Conservation (phyloP, 30 jellyfish, hydroid and myxozoan species). For the Pelagia noctiluca region DNA sequence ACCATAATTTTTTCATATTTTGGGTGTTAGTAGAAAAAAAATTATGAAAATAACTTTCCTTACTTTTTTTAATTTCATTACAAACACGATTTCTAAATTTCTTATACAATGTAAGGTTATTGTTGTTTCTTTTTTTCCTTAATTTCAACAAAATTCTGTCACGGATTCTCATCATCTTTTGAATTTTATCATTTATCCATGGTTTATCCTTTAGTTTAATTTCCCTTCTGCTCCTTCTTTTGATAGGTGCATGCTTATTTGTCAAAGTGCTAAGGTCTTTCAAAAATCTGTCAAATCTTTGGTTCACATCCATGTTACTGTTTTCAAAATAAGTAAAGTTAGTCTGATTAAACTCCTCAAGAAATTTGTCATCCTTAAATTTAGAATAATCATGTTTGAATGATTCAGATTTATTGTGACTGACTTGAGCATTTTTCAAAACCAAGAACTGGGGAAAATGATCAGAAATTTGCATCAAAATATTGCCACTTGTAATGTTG, state of each 20-base stretch:
- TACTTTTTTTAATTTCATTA: constrained; percentile 41
- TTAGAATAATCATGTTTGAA: constrained; percentile 42
- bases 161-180: no score
- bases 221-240: constrained; percentile 38
- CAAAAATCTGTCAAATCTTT: constrained; percentile 25
- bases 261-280: constrained; percentile 30
- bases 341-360: constrained; percentile 30
- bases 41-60: constrained; percentile 33
- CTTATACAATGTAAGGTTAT: constrained; percentile 29
- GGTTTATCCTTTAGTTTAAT: constrained; percentile 36
- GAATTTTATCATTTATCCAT: no score
- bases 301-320: constrained; percentile 43
- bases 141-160: constrained; percentile 34
- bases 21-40: constrained; percentile 19
- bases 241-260: constrained; percentile 46
- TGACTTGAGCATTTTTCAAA: constrained; percentile 38
- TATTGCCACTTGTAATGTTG: constrained; percentile 48
- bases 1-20: constrained; percentile 50
- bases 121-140: constrained; percentile 12
- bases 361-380: constrained; percentile 32
- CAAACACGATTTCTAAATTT: constrained; percentile 37
- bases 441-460: constrained; percentile 57
- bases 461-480: constrained; percentile 42
- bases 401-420: constrained; percentile 29
- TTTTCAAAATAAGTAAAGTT: constrained; percentile 29